Percentiles rank a stretch among this genome's conserved stretches.
phyloP scores from a whole-genome alignment of 2,797 vertebrate species.

The Tarsius wallacei region DNA sequence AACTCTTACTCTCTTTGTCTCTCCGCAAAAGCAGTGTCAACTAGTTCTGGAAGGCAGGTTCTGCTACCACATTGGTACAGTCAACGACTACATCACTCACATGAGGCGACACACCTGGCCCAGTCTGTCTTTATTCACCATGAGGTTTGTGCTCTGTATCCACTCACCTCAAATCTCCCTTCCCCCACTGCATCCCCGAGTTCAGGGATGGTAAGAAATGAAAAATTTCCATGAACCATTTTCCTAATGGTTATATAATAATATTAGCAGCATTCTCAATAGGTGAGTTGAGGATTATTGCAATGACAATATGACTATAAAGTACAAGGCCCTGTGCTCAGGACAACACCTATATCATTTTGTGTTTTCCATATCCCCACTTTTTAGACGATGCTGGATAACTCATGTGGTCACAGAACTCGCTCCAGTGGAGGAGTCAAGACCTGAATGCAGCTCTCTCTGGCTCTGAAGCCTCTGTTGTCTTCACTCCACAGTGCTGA shows the following conservation, averaged over 20 bases:
- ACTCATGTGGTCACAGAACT: rapidly evolving
- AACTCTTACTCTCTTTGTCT: neutral
- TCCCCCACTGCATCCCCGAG: neutral
- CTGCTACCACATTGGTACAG: neutral
- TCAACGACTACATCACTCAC: neutral
- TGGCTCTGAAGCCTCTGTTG: neutral
- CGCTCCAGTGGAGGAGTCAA: neutral
- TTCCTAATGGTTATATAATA: neutral
- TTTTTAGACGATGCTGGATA: neutral
- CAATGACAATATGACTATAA: neutral
- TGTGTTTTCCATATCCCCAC: neutral
- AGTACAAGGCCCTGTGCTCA: neutral
- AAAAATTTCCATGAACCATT: neutral
- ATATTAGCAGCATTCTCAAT: neutral
- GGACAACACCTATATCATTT: neutral
- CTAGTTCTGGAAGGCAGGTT: neutral
- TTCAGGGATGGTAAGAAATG: neutral
- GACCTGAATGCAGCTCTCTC: neutral
- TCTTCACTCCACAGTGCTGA: neutral
- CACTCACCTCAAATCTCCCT: neutral
- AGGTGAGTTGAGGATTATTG: neutral
- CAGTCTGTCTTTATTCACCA: neutral
- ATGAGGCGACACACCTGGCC: neutral
- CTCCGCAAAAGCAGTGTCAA: neutral
- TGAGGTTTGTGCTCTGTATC: neutral